Evolutionary conservation across 2,888 invertebrate species (phyloP), one percentile per base, ranked within the genome.

Genomic region (Lypha dubia): DNA sequence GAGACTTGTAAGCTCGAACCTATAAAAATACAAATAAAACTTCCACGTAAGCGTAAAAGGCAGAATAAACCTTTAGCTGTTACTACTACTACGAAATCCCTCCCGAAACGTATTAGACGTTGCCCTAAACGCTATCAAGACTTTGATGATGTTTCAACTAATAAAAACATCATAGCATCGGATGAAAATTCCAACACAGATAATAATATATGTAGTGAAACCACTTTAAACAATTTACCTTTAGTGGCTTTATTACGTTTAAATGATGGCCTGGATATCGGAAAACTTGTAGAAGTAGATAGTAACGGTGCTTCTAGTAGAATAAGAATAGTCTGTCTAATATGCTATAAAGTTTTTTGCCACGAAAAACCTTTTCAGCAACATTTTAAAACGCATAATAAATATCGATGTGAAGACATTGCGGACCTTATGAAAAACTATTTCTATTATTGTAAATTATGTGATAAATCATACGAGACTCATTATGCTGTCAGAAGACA

Each of bases 391-490:
- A 7, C 15, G 3, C 79, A 77, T 70, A 17, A n/a, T 3, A 8
- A 13, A 0, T 20, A 4, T 38, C 11, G 15, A 6, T 5, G 20
- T 0, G 6, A 32, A 9, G 44, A 20, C 3, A 28, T 3, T 1
- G 13, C 32, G 0, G n/a, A 3, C 11, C 15, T 20, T 28, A 17
- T 4, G 1, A 15, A 41, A 20, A 41, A 15, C 0, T 79, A 74
- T 24, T 53, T 20, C n/a, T 84, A 58, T 71, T 56, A 51, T 62
- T 84, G 84, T 91, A 94, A 94, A 88, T 95, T 95, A 88, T 97
- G 97, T 91, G 94, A 94, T 67, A 96, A 96, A 91, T 93, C 94
- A 77, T 97, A 97, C 92, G 94, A 95, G 87, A 96, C 96, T 90
- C 95, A 95, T 86, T 95, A 95, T 89, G 92, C 96, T 71, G 92